Percentiles rank a stretch among this genome's conserved stretches.
Conservation (phyloP, 1,140 invertebrate genomes). For the Rhynchophorus ferrugineus region DNA sequence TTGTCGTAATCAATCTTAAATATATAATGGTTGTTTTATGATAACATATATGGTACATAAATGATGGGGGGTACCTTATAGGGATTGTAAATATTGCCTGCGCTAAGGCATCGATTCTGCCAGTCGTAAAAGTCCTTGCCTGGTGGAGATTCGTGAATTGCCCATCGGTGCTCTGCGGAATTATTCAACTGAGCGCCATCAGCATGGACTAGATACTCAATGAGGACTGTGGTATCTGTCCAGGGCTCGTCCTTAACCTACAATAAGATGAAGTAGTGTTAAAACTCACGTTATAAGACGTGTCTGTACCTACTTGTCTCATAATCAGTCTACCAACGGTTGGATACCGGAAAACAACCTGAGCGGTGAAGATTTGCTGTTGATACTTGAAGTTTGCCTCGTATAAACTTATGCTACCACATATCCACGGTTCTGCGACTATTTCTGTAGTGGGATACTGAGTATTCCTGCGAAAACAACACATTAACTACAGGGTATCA, state of each 20-base stretch:
- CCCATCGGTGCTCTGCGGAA: conserved; percentile 68
- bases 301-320: too few species aligned
- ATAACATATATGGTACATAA: background rate
- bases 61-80: conserved; percentile 51
- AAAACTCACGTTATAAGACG: too few species aligned
- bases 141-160: conserved; percentile 51
- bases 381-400: conserved; percentile 58
- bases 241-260: conserved; percentile 57
- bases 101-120: conserved; percentile 73
- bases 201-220: conserved; percentile 75
- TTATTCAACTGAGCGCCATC: conserved; percentile 77
- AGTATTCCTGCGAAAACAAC: conserved; percentile 27
- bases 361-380: conserved; percentile 62
- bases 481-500: conserved; percentile 9
- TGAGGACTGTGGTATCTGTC: conserved; percentile 71
- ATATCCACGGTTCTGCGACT: conserved; percentile 57
- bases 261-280: background rate
- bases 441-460: conserved; percentile 29
- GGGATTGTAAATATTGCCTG: conserved; percentile 75
- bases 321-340: conserved; percentile 80
- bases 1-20: conserved; percentile 44
- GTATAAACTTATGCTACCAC: conserved; percentile 58
- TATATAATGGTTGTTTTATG: too few species aligned
- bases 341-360: conserved; percentile 75
- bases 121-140: conserved; percentile 89